Evolutionary conservation across 2,888 invertebrate species (phyloP).

Genomic region (Pammene fasciana): DNA sequence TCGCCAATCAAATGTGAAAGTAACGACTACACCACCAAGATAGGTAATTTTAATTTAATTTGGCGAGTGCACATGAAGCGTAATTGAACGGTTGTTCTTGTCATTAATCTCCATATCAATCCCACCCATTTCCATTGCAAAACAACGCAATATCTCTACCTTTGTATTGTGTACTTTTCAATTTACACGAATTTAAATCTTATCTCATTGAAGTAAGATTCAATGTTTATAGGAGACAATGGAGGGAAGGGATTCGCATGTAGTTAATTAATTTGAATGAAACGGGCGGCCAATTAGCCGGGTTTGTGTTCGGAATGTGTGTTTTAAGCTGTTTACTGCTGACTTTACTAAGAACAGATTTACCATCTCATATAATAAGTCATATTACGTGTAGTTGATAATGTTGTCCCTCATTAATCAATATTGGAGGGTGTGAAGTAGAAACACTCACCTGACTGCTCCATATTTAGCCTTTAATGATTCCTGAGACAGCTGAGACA

Average conservation of each 20-base stretch:
- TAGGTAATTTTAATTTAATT: background rate
- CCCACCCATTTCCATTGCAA: conserved; percentile 1
- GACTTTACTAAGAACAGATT: no score
- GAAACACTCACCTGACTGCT: no score
- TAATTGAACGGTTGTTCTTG: conserved; percentile 6
- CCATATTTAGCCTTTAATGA: no score
- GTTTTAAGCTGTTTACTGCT: background rate
- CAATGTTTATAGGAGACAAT: background rate
- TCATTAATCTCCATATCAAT: conserved; percentile 19
- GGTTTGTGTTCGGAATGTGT: background rate
- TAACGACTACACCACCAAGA: background rate
- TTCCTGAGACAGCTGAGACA: no score
- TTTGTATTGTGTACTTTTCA: background rate
- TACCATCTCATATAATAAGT: no score
- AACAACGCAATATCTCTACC: background rate
- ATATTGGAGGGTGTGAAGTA: no score
- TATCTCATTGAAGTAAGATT: background rate
- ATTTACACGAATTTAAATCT: background rate
- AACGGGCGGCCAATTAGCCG: conserved; percentile 18
- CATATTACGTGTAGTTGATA: no score
- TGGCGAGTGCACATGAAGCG: background rate
- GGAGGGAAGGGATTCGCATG: background rate
- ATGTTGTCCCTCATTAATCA: no score
- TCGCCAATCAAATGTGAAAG: background rate
- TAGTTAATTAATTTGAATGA: conserved; percentile 32